A percentile compares a stretch with the other conserved stretches of the same genome.
phyloP scores from a whole-genome alignment of 2,888 invertebrate genomes.

The Thyatira batis region DNA sequence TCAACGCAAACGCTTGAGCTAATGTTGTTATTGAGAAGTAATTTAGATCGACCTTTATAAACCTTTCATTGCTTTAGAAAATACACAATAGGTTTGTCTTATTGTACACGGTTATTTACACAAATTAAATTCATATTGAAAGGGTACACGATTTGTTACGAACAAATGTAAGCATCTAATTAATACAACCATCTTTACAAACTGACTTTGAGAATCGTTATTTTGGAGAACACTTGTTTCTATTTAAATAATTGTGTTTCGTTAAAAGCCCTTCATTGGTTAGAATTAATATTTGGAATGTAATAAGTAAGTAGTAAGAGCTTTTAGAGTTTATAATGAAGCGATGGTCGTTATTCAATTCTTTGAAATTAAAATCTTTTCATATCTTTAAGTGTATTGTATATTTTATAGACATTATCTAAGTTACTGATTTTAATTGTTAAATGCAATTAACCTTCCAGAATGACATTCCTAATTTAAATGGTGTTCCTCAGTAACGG shows the following conservation, averaged over 20 bases:
- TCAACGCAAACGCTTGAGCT: slow-evolving; percentile 22
- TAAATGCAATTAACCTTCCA: too few species aligned
- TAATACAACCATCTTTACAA: slow-evolving; percentile 20
- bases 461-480: too few species aligned
- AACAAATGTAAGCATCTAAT: slow-evolving; percentile 24
- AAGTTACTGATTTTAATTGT: too few species aligned
- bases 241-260: slow-evolving; percentile 24
- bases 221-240: slow-evolving; percentile 19
- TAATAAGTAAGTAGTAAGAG: slow-evolving; percentile 3
- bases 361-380: slow-evolving; percentile 6
- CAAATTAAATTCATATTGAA: slow-evolving; percentile 12
- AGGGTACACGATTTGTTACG: slow-evolving; percentile 15
- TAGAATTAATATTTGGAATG: slow-evolving; percentile 8
- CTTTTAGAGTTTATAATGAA: slow-evolving; percentile 10
- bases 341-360: slow-evolving; percentile 7
- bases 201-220: slow-evolving; percentile 21
- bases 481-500: slow-evolving; percentile 55
- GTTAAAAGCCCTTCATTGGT: slow-evolving; percentile 19
- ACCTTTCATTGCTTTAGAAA: slow-evolving; percentile 1
- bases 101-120: not conserved
- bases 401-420: too few species aligned
- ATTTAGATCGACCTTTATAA: slow-evolving; percentile 15
- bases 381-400: slow-evolving; percentile 7
- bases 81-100: slow-evolving; percentile 1
- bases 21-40: slow-evolving; percentile 17